These are phyloP conservation scores for Melolontha melolontha DNA, from an alignment of 2,888 invertebrate species.

Conservation along the genomic window DNA sequence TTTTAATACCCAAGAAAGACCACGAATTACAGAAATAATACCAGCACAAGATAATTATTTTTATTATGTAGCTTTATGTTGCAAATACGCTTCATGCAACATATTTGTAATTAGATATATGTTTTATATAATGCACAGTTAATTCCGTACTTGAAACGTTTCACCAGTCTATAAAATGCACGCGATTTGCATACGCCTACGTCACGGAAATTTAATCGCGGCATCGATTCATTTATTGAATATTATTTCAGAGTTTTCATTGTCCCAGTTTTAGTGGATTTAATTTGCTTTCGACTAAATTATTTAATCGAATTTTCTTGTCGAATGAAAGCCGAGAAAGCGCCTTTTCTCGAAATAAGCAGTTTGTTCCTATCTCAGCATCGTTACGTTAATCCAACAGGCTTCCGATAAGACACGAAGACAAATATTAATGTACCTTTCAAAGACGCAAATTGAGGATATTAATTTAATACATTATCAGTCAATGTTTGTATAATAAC, in stretches of 20 bases:
- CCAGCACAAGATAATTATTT: too few species aligned
- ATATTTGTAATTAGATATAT: conserved; percentile 10
- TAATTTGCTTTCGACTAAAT: too few species aligned
- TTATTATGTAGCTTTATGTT: too few species aligned
- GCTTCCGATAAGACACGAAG: conserved; percentile 29
- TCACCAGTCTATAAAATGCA: conserved; percentile 5
- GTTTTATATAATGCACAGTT: conserved; percentile 12
- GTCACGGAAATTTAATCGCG: background rate
- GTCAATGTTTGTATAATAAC: conserved; percentile 37
- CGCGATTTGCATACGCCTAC: conserved; percentile 14
- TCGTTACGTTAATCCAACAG: conserved; percentile 16
- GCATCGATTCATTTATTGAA: background rate
- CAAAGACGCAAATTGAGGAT: conserved; percentile 31
- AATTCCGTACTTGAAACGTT: conserved; percentile 7
- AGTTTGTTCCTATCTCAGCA: background rate
- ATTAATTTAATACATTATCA: conserved; percentile 33
- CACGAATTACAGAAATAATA: too few species aligned
- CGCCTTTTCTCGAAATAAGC: too few species aligned
- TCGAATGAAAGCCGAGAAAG: too few species aligned
- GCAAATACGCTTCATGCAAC: background rate
- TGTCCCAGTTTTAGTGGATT: conserved; percentile 1
- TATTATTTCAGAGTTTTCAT: too few species aligned
- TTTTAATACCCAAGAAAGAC: too few species aligned
- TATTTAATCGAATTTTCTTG: too few species aligned
- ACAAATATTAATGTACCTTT: conserved; percentile 35